Base-by-base conservation (phyloP, 2,113 vertebrate genomes). In the Erythrolamprus reginae region DNA sequence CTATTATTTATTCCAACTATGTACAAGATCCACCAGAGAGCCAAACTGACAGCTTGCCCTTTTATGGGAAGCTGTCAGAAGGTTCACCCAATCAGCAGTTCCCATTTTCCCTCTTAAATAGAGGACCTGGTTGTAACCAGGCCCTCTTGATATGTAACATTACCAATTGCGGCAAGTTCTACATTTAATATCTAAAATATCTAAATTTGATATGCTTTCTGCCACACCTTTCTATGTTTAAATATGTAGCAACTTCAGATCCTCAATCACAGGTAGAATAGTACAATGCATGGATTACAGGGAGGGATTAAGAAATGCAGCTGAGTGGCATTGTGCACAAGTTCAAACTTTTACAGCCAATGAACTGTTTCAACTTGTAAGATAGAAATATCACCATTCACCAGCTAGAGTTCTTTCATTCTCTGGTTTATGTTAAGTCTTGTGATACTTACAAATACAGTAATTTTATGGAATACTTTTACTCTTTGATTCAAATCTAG, bases 291-390 rank as follows among this genome's bases (percentile, higher is more conserved):
- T 33, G 82, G 13, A 55, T 55, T 65, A 42, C 6, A 33, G 23
- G 12, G 23, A 33, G 42, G 5, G 24, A 82, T 53, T 47, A 45
- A 42, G 7, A 0, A 5, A 45, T 0, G 4, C 15, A 87, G 5
- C 89, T 84, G 17, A 28, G 26, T 82, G 23, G 12, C n/a, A 48
- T 10, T 13, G 2, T 0, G 26, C 28, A 19, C 24, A 0, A 13
- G 4, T 84, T 3, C 3, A 19, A n/a, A 33, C 0, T 0, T 0
- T 4, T 52, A 52, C 23, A 53, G 88, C 82, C 91, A n/a, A 85
- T 82, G 12, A 4, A 4, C 0, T 0, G 50, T 33, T 0, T 0
- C 47, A 38, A 55, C 13, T 10, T 0, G 0, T 2, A 6, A 5
- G 52, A 4, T 70, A 52, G 51, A n/a, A 23, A 10, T 4, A 15